Evolutionary conservation across 2,888 invertebrate genomes (phyloP), one percentile per base, ranked within the genome.

Genomic region (Hypomecis punctinalis): DNA sequence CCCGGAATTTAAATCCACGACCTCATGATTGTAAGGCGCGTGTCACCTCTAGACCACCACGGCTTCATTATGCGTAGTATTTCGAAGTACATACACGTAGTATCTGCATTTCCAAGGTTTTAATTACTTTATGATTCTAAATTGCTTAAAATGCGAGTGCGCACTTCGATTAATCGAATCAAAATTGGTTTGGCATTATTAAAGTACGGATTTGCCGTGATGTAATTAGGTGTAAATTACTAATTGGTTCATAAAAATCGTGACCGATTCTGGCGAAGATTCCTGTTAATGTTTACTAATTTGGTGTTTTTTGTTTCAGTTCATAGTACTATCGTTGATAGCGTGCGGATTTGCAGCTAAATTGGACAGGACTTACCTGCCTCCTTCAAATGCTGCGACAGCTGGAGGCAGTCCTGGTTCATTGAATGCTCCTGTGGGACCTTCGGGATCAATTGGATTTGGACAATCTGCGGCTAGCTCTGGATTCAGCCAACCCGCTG

Each of bases 391-490:
- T 55, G 93, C 92, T 63, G 85, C 82, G 0, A 81, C 84, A 5
- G 88, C 93, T 71, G 93, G 93, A 11, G 93, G 92, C 0, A 89
- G 89, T 51, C 88, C 91, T 51, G 92, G 89, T 9, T 80, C 88
- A 6, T 70, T 93, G 43, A 80, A 74, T 4, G 86, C 91, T 8
- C 93, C 92, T 52, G 78, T 77, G 13, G 74, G 74, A 45, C 66
- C 68, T 6, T 65, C 70, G 43, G 75, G 71, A 4, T 69, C 72
- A 10, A 61, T 75, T 45, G 73, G 69, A 7, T 73, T 69, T 52
- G 73, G 73, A 6, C 70, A 74, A 45, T 13, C 69, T 51, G 36
- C 63, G 7, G 40, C 66, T 10, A 56, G 46, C 35, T 53, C 47
- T 39, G 57, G 59, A 8, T 69, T 62, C 6, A 60, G 58, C 11